Evolutionary conservation across 2,797 vertebrate genomes (phyloP).

Genomic region (Clangula hyemalis): DNA sequence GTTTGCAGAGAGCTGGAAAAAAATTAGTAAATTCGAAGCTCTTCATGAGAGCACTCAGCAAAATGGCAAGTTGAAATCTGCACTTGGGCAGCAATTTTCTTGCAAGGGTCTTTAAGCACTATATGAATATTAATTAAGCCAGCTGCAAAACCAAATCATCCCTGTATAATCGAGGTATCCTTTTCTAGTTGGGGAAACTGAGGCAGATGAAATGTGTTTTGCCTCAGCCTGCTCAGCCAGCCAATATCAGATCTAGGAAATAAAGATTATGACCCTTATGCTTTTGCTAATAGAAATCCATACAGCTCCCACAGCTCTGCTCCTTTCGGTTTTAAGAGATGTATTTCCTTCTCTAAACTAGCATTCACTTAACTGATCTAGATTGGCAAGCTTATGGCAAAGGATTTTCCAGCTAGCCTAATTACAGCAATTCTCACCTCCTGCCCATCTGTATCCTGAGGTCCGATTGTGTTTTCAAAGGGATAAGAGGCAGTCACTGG

Average conservation of each 20-base stretch:
- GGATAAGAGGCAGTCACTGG: background rate
- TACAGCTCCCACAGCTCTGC: background rate
- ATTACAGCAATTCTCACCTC: background rate
- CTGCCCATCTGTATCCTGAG: background rate
- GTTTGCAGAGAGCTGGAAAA: slow-evolving; percentile 12
- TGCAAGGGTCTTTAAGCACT: background rate
- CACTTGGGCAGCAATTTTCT: slow-evolving; percentile 15
- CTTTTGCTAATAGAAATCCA: background rate
- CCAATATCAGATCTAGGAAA: background rate
- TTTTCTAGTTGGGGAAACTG: slow-evolving; percentile 10
- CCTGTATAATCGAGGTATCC: background rate
- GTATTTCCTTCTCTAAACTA: background rate
- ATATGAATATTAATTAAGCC: slow-evolving; percentile 32
- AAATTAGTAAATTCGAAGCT: background rate
- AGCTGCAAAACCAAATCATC: background rate
- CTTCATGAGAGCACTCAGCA: slow-evolving; percentile 2
- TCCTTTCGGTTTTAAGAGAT: background rate
- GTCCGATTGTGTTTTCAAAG: background rate
- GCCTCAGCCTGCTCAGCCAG: background rate
- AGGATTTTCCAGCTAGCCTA: background rate
- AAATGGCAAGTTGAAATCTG: slow-evolving; percentile 30
- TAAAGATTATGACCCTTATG: background rate
- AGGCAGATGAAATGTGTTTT: background rate
- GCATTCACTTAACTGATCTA: background rate
- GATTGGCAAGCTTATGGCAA: background rate